Evolutionary conservation across 2,797 vertebrate species (phyloP), one percentile per base, ranked within the genome.

Genomic region (Nannoperca obscura): DNA sequence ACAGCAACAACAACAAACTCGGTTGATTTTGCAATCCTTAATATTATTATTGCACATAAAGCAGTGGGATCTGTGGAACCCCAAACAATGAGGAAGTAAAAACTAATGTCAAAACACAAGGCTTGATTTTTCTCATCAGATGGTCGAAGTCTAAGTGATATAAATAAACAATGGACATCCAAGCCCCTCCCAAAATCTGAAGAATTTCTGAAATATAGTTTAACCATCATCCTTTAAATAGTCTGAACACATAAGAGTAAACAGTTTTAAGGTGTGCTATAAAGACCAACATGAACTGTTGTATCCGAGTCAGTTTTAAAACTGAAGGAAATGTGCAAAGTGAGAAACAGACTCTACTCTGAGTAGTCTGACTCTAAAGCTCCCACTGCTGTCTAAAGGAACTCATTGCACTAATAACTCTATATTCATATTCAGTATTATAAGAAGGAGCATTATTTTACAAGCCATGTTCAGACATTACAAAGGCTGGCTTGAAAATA

Each of bases 311-410:
- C 66, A 40, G 50, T 53, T 73, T 60, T 54, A 46, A 85, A 82
- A 88, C 64, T 64, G 64, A 83, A 17, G 38, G 17, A 62, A 68
- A 69, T 62, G 22, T 49, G 44, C 24, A 69, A 34, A 82, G 71
- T 46, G 60, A 68, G 54, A 64, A 63, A 22, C 64, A 73, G 42
- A 70, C 66, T 47, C 15, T 71, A 14, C 58, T 64, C 53, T 71
- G 22, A 55, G 13, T 62, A 72, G 71, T 79, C 46, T 78, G 90
- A 87, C 89, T 90, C 92, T 86, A 86, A 88, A 92, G 94, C 94
- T 89, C 93, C 94, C 93, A 93, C 94, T 95, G 90, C 91, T 93
- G 94, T 91, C 71, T 84, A 67, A 93, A 92, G 71, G 17, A 75
- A 78, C 86, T 89, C 71, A 94, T 80, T 93, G 79, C 94, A 92